Evolutionary conservation across 2,113 vertebrate species (phyloP), one percentile per base, ranked within the genome.

Genomic region (Blennius ocellaris): DNA sequence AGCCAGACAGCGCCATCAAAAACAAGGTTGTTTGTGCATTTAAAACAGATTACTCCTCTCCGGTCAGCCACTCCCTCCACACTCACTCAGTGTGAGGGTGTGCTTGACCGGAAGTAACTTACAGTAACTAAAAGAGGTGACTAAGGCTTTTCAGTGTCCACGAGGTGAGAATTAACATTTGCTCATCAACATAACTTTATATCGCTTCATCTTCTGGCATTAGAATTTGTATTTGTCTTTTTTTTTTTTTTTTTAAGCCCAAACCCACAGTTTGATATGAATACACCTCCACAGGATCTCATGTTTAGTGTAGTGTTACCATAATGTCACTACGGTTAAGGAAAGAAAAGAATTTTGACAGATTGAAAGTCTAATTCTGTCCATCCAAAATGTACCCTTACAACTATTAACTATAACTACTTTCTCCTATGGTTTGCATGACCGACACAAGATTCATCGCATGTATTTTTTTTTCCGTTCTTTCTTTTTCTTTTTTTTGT

Each of bases 1-100:
- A 75, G 87, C 84, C 86, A 76, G 76, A 83, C 85, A 82, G 86
- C 89, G 91, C 90, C 91, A 91, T 93, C 89, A 86, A 92, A 93
- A 94, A 92, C 90, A 85, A 92, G 88, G 77, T 87, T 80, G 60
- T 75, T 91, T 94, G 92, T 93, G 92, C 91, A 89, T 87, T 82
- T 88, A 61, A 71, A 82, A 83, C 77, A 63, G 54, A 79, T 81
- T 73, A 52, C 65, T 73, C 69, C 77, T 77, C 59, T 54, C 64
- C 77, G 72, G 73, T 84, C 73, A 57, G 38, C 41, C 52, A 70
- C 74, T 63, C 48, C 80, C 56, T 44, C 30, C 2, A 68, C 63
- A 71, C 77, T 14, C 10, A 57, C 67, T 51, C 6, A 49, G 69
- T 12, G 81, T 85, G 53, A 69, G 69, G 81, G 78, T 12, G 49